Evolutionary conservation across 2,888 invertebrate species (phyloP).

Genomic region (Hemithea aestivaria): DNA sequence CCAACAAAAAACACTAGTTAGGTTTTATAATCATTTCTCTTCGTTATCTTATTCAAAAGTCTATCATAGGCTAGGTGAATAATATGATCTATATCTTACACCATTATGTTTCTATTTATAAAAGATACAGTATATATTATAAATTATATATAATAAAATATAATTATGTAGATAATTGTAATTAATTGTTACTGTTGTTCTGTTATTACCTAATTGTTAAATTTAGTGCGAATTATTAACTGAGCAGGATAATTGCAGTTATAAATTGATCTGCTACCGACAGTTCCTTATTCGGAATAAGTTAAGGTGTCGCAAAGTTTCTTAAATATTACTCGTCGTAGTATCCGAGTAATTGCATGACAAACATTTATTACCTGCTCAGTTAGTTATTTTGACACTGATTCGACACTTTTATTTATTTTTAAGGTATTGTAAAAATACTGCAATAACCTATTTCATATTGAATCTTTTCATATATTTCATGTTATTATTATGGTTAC

Average conservation of each 20-base stretch:
- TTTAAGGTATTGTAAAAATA: constrained; percentile 7
- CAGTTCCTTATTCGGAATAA: no score
- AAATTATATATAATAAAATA: constrained; percentile 34
- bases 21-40: constrained; percentile 76
- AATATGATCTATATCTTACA: constrained; percentile 65
- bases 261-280: no score
- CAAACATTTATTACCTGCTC: neutral
- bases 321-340: no score
- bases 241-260: constrained; percentile 25
- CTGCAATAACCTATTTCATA: constrained; percentile 10
- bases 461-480: constrained; percentile 6
- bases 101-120: constrained; percentile 50
- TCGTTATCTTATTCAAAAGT: constrained; percentile 76
- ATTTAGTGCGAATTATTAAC: constrained; percentile 32
- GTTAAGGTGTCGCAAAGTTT: no score
- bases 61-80: constrained; percentile 78
- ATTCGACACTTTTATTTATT: neutral
- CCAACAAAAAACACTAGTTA: constrained; percentile 72
- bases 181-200: constrained; percentile 33
- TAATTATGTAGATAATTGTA: constrained; percentile 39
- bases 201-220: constrained; percentile 28
- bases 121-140: constrained; percentile 12
- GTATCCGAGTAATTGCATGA: no score
- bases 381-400: constrained; percentile 5
- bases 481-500: constrained; percentile 6